A percentile compares a stretch with the other conserved stretches of the same genome.
phyloP scores from a whole-genome alignment of 92 coral and sea anemone genomes.

The Phenganax stokvisi region DNA sequence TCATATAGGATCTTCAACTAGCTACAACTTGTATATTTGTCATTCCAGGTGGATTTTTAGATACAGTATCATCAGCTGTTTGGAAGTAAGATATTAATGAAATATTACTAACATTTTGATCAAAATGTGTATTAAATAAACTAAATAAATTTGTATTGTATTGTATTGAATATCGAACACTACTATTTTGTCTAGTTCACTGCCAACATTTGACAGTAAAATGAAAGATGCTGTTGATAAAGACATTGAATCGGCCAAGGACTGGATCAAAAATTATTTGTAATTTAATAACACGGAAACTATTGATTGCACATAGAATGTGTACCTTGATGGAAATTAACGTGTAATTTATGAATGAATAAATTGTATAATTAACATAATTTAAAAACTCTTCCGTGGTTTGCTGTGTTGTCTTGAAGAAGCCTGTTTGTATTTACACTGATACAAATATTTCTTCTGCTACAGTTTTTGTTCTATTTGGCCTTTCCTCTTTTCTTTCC shows the following conservation, averaged over 20 bases:
- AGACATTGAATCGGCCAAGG: constrained; percentile 78
- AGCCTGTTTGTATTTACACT: not conserved
- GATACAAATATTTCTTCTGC: not conserved
- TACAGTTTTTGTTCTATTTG: not conserved
- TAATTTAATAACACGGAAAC: constrained; percentile 22
- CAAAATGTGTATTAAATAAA: not conserved
- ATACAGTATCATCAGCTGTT: constrained; percentile 66
- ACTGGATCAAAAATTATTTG: constrained; percentile 85
- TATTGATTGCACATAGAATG: not conserved
- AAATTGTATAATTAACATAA: not conserved
- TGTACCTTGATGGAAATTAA: not conserved
- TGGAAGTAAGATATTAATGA: constrained; percentile 54
- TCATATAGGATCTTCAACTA: not conserved
- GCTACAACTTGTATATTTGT: not conserved
- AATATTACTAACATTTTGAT: not conserved
- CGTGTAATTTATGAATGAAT: not conserved
- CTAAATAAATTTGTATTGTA: no score
- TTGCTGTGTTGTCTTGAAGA: not conserved
- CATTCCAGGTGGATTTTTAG: constrained; percentile 64
- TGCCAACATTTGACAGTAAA: constrained; percentile 77
- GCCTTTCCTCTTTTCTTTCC: not conserved
- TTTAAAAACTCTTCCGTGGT: not conserved
- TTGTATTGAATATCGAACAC: not conserved
- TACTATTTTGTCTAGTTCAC: constrained; percentile 53
- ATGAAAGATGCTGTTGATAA: constrained; percentile 75